Evolutionary conservation across 2,797 vertebrate genomes (phyloP).

Genomic region (Enteromius anoplus): DNA sequence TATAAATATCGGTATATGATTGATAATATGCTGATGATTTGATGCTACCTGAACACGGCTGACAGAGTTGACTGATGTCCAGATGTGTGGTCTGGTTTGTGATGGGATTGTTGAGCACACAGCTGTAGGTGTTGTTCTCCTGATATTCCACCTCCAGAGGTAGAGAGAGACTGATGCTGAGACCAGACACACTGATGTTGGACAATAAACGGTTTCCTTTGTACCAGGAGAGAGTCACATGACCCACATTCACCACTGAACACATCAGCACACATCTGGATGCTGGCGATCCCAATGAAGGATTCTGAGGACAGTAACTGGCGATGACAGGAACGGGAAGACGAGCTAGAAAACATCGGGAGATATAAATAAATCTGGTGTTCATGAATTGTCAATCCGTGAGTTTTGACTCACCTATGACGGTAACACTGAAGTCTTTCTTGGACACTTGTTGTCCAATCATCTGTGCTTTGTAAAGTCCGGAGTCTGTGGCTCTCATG

Average conservation of each 20-base stretch:
- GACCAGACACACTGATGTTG: background rate
- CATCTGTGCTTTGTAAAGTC: constrained; percentile 4
- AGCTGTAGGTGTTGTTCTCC: background rate
- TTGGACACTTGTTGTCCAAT: constrained; percentile 1
- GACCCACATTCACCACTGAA: background rate
- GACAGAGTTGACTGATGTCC: background rate
- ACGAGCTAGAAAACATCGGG: no score
- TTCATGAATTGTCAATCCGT: no score
- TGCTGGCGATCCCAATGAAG: no score
- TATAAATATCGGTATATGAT: background rate
- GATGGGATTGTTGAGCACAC: background rate
- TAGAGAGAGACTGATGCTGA: background rate
- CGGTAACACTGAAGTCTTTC: background rate
- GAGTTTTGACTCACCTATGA: background rate
- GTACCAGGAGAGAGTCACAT: constrained; percentile 20
- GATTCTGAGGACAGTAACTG: no score
- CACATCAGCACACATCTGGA: background rate
- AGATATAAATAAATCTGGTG: no score
- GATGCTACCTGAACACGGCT: background rate
- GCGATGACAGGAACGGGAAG: no score
- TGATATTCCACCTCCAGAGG: constrained; percentile 1
- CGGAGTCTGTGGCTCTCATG: background rate
- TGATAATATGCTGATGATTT: no score
- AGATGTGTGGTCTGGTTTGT: background rate
- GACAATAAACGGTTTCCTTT: background rate